Evolutionary conservation across 2,888 invertebrate species (phyloP), one percentile per base, ranked within the genome.

Genomic region (Pimpla rufipes): DNA sequence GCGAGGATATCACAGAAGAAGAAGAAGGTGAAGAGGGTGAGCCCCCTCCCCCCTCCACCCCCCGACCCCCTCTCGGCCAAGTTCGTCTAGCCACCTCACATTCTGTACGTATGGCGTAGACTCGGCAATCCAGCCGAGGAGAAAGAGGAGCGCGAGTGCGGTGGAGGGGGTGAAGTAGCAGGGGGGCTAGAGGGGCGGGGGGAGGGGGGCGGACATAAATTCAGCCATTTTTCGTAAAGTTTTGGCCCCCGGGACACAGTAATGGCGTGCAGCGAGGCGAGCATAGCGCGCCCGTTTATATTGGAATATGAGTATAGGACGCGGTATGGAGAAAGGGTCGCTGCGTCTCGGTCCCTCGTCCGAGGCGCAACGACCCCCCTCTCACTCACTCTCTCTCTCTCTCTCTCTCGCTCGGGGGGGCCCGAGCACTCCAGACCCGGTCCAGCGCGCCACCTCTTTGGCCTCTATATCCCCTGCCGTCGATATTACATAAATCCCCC

Each of bases 201-300:
- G 70, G 66, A 11, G 40, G 21, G 35, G 35, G 73, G 6, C 35
- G 40, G 55, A 86, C 85, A 86, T 86, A 86, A 86, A 86, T 86
- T 86, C 80, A 81, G 77, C 84, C 84, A 85, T 86, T 86, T 86
- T 86, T 86, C 85, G 89, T 88, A 84, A 91, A 91, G 90, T 91
- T 91, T 91, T 88, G 90, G 88, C 91, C 90, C 89, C 80, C 88
- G 91, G 91, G 91, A 90, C 89, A 89, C 88, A 83, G 90, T 90
- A 90, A 91, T 91, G 90, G 91, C 89, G 91, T 88, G 88, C 90
- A 89, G 86, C 87, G 90, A 88, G 85, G 82, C 89, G 90, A 88
- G 86, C 86, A 88, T 88, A 87, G 86, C n/a, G 80, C 80, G 35
- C 77, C 85, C 90, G 90, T 90, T 90, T 90, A 89, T 88, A 88